Conservation (phyloP, 1,140 invertebrate genomes). For the Lethrus apterus region DNA sequence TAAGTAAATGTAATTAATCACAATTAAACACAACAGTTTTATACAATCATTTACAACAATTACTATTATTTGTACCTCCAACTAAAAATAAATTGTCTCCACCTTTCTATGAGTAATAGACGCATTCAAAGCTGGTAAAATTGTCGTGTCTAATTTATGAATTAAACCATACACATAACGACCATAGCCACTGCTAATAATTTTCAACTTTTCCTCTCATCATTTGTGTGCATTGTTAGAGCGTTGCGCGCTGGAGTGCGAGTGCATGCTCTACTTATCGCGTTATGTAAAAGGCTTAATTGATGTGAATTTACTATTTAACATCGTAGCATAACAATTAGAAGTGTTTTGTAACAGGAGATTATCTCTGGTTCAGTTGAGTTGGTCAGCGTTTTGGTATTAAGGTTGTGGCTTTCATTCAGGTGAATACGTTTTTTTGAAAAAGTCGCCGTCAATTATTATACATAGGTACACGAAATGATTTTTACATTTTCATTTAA, state of each 20-base stretch:
- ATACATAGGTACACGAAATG: too few relatives aligned
- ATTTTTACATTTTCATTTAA: too few relatives aligned
- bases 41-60: too few relatives aligned
- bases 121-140: too few relatives aligned
- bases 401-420: conserved; percentile 9
- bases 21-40: too few relatives aligned
- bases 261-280: conserved; percentile 35
- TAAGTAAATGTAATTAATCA: too few relatives aligned
- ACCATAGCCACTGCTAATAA: too few relatives aligned
- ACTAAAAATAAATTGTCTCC: too few relatives aligned
- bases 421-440: conserved; percentile 5
- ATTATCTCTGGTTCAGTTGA: conserved; percentile 15
- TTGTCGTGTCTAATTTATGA: too few relatives aligned
- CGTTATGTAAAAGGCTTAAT: conserved; percentile 37
- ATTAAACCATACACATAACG: too few relatives aligned
- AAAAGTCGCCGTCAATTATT: conserved; percentile 1
- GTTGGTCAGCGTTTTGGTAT: conserved; percentile 8
- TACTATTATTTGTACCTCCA: too few relatives aligned
- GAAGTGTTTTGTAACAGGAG: conserved; percentile 16
- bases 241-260: conserved; percentile 29
- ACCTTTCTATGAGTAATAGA: too few relatives aligned
- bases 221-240: conserved; percentile 26
- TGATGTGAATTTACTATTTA: conserved; percentile 37
- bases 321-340: conserved; percentile 25
- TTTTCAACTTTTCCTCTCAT: conserved; percentile 21